Conservation (phyloP, 1,140 invertebrate species). For the Oreohelix idahoensis region DNA sequence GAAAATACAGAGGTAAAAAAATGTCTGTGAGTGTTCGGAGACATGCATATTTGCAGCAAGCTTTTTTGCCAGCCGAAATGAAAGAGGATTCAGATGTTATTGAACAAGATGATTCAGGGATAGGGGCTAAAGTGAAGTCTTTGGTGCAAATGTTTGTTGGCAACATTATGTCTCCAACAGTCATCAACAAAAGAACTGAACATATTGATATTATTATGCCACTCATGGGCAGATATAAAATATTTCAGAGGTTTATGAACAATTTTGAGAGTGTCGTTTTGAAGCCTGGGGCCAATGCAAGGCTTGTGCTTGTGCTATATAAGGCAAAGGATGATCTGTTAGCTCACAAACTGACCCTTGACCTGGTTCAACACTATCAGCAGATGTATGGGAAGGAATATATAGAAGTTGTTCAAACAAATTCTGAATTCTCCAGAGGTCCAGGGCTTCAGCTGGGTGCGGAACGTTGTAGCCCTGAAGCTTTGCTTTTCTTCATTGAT, state of each 20-base stretch:
- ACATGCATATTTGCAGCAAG: constrained; percentile 94
- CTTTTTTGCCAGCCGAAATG: constrained; percentile 78
- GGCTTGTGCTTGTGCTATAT: constrained; percentile 86
- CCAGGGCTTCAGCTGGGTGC: constrained; percentile 72
- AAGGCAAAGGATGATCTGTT: constrained; percentile 54
- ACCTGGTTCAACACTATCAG: constrained; percentile 64
- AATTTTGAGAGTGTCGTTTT: constrained; percentile 89
- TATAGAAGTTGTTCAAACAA: constrained; percentile 68
- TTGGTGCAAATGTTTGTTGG: constrained; percentile 40
- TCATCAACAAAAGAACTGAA: constrained; percentile 68
- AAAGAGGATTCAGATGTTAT: constrained; percentile 60
- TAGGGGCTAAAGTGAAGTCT: constrained; percentile 34
- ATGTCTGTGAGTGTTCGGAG: constrained; percentile 93
- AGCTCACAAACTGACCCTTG: constrained; percentile 60
- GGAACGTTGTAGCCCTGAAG: constrained; percentile 74
- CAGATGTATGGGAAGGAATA: constrained; percentile 60
- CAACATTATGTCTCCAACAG: background rate
- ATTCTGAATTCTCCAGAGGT: constrained; percentile 74
- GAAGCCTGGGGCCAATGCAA: constrained; percentile 79
- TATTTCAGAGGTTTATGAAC: constrained; percentile 88
- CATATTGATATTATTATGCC: constrained; percentile 89
- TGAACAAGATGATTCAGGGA: background rate
- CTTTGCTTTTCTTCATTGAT: constrained; percentile 81
- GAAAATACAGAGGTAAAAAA: constrained; percentile 91
- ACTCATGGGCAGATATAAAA: constrained; percentile 84